phyloP scores from a whole-genome alignment of 2,888 invertebrate genomes.

The Ochropacha duplaris region DNA sequence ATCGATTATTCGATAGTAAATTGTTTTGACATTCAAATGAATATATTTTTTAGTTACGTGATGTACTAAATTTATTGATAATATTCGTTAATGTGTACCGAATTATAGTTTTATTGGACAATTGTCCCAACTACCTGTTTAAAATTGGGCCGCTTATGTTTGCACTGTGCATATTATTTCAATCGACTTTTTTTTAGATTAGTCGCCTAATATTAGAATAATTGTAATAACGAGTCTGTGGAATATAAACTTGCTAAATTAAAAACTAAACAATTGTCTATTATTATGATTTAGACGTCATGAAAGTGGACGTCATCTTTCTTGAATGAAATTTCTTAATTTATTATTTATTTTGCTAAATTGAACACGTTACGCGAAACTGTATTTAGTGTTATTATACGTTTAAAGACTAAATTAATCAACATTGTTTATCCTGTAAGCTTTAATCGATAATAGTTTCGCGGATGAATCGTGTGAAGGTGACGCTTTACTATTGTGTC shows the following conservation, averaged over 20 bases:
- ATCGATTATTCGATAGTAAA: not conserved
- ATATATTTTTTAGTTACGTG: too few species aligned
- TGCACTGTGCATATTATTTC: not conserved
- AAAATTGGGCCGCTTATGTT: not conserved
- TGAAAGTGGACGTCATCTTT: slow-evolving; percentile 78
- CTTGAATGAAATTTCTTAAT: slow-evolving; percentile 69
- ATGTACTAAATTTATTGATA: too few species aligned
- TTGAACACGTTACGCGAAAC: slow-evolving; percentile 47
- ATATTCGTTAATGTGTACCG: too few species aligned
- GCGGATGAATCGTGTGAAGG: slow-evolving; percentile 57
- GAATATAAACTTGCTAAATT: not conserved
- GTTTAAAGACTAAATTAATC: slow-evolving; percentile 35
- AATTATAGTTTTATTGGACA: too few species aligned
- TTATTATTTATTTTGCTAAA: slow-evolving; percentile 69
- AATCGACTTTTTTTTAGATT: not conserved
- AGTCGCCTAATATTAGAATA: not conserved
- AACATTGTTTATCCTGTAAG: slow-evolving; percentile 42
- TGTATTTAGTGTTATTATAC: slow-evolving; percentile 38
- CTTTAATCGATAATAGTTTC: slow-evolving; percentile 32
- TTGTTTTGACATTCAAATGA: not conserved
- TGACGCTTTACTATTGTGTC: slow-evolving; percentile 76
- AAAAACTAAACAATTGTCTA: slow-evolving; percentile 53
- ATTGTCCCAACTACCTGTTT: too few species aligned
- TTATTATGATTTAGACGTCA: slow-evolving; percentile 76
- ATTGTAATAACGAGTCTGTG: not conserved